Percentiles rank a stretch among this genome's conserved stretches.
Evolutionary conservation across 2,797 vertebrate genomes (phyloP).

Genomic region (Dendrocincla fuliginosa): DNA sequence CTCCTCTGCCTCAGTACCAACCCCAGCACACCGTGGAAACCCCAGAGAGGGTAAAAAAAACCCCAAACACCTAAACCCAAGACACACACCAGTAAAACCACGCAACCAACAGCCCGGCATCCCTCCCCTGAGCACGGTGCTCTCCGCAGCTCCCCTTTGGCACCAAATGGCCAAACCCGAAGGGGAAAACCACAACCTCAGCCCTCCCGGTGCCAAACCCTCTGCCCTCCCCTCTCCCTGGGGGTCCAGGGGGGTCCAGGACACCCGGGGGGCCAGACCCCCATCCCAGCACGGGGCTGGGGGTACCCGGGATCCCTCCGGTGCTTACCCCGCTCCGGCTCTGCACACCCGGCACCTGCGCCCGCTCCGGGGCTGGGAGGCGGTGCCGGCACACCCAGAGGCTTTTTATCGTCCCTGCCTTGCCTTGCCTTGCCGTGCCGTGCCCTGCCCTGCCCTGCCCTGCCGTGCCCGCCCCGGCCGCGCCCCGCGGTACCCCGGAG

Average conservation of each 20-base stretch:
- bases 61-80: not conserved
- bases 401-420: not conserved
- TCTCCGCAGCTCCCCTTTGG: not conserved
- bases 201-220: not conserved
- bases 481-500: not conserved
- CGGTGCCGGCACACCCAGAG: not conserved
- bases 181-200: not conserved
- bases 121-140: accelerated
- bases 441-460: accelerated
- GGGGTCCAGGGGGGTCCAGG: too few relatives aligned
- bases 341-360: too few relatives aligned
- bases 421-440: not conserved
- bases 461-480: not conserved
- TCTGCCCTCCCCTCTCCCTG: not conserved
- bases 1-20: accelerated
- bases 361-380: not conserved
- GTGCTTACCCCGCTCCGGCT: not conserved
- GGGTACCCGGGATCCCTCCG: not conserved
- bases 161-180: not conserved
- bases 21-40: accelerated
- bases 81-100: not conserved
- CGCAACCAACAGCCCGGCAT: accelerated
- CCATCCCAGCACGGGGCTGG: not conserved
- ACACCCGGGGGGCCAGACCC: accelerated
- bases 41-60: accelerated